phyloP scores from a whole-genome alignment of 2,113 vertebrate genomes.

The Calidris pugnax region DNA sequence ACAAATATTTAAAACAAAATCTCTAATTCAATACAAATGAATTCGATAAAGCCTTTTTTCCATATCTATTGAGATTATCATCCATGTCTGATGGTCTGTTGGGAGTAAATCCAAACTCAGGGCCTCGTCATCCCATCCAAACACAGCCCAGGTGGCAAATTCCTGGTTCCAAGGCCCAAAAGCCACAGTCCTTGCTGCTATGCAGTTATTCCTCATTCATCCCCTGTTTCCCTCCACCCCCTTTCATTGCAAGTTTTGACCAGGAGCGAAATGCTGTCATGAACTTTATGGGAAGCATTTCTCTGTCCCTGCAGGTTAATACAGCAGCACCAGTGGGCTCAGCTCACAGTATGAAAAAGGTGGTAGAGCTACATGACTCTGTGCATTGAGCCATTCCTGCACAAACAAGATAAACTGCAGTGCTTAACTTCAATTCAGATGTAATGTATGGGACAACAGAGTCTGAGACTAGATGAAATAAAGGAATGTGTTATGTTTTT shows the following conservation, averaged over 20 bases:
- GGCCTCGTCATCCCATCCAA: neutral
- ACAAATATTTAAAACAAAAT: neutral
- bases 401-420: neutral
- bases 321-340: neutral
- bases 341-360: neutral
- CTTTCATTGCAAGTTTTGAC: neutral
- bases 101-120: neutral
- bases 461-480: conserved; percentile 30
- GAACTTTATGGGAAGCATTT: neutral
- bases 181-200: neutral
- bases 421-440: neutral
- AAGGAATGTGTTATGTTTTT: conserved; percentile 19
- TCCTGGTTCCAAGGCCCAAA: neutral
- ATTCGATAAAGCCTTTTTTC: neutral
- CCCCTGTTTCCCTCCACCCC: neutral
- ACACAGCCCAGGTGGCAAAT: neutral
- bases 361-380: neutral
- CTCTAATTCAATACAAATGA: neutral
- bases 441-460: neutral
- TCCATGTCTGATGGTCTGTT: neutral
- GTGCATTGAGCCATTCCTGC: neutral
- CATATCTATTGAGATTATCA: neutral
- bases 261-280: neutral
- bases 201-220: neutral
- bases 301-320: neutral